Percentiles rank a stretch among this genome's conserved stretches.
Conservation (phyloP, 2,113 vertebrate species). For the Mobula hypostoma region DNA sequence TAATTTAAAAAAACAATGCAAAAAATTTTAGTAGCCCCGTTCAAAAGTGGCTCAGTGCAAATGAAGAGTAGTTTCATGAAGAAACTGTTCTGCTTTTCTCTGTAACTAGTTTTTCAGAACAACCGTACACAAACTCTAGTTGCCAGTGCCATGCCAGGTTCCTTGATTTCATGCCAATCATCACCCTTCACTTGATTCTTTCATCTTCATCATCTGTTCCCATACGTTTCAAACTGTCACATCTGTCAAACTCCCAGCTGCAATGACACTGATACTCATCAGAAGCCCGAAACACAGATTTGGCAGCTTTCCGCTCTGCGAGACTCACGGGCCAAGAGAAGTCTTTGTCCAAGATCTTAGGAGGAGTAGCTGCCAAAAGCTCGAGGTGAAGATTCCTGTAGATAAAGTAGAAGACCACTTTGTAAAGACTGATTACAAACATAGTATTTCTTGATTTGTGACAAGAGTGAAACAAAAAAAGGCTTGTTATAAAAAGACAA, state of each 20-base stretch:
- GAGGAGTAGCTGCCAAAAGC: neutral
- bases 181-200: neutral
- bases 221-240: neutral
- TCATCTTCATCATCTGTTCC: neutral
- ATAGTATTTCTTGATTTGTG: neutral
- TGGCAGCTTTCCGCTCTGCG: neutral
- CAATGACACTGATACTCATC: neutral
- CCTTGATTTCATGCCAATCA: neutral
- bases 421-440: neutral
- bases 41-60: neutral
- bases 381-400: neutral
- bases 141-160: neutral
- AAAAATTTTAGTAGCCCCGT: neutral
- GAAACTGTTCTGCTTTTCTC: neutral
- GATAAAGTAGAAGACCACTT: neutral
- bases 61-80: constrained; percentile 2
- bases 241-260: neutral
- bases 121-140: neutral
- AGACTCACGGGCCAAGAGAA: neutral
- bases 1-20: neutral
- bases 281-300: neutral
- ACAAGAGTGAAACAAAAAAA: neutral
- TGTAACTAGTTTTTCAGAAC: neutral
- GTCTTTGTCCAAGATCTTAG: neutral
- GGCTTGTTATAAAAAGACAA: neutral